Base-by-base conservation (phyloP, 2,888 invertebrate species). In the Chymomyza amoena region DNA sequence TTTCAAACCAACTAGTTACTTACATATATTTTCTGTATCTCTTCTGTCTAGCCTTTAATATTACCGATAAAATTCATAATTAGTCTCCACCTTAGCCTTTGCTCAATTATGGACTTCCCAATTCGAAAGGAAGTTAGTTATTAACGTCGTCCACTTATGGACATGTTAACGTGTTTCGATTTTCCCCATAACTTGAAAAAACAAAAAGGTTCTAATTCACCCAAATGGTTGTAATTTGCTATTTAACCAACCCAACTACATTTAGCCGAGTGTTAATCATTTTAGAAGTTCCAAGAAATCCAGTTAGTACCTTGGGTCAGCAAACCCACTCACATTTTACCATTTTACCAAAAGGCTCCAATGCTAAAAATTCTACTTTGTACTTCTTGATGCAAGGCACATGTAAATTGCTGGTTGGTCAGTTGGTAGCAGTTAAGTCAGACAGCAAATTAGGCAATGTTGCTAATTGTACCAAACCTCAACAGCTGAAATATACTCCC, bases 391-490 rank as follows among this genome's bases (percentile, higher is more conserved):
- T 13, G 39, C 39, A 13, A 45, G 39, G 39, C 13, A 18, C 54
- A 54, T 54, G 54, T 54, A 54, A 54, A 45, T 45, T 45, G 39
- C 39, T 45, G 39, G 39, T 45, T 45, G 39, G 39, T 45, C 39
- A 45, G 39, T 45, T 45, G 39, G 39, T 45, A 45, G 39, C 13
- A 45, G 39, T 45, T 45, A 45, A 45, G 39, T 45, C 39, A 45
- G 39, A 45, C 18, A 54, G 72, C 70, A 82, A 82, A 82, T 82
- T 82, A 85, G 80, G 72, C 77, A 77, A 68, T 75, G 80, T 73
- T 75, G 85, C 82, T 82, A 82, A 82, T 82, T 82, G 82, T 69
- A 69, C 67, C 66, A 66, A 66, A 75, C 78, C 75, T 68, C 78
- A 54, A 16, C 54, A 54, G 20, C 54, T 54, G 15, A 54, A 54